A percentile compares a stretch with the other conserved stretches of the same genome.
Conservation (phyloP, 2,797 vertebrate genomes). For the Petrocephalus schoutedeni region DNA sequence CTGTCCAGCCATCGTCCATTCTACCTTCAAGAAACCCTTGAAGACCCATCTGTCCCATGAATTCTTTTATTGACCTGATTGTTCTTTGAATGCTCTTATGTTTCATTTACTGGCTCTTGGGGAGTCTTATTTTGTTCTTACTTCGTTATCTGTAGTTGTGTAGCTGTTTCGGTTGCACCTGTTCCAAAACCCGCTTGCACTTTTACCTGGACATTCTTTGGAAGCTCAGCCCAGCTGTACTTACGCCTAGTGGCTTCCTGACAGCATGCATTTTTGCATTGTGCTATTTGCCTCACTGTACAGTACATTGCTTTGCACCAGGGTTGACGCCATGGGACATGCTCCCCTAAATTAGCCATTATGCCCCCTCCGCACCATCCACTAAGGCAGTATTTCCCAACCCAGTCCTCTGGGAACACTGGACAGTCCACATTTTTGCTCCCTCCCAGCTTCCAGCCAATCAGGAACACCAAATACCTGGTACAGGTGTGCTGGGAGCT, state of each 20-base stretch:
- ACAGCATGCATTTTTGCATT: background rate
- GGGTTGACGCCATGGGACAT: background rate
- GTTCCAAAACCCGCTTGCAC: background rate
- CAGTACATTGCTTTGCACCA: background rate
- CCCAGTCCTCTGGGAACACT: no score
- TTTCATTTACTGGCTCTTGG: no score
- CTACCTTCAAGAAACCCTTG: background rate
- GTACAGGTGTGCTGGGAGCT: no score
- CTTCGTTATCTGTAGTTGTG: background rate
- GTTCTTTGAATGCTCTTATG: background rate
- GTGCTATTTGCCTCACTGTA: background rate
- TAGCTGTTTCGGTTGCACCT: background rate
- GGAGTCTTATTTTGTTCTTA: background rate
- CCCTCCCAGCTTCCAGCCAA: no score
- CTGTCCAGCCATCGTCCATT: background rate
- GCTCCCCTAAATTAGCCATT: background rate
- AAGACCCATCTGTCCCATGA: background rate
- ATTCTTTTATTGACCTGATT: background rate
- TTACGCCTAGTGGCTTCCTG: background rate
- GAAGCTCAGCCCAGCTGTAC: background rate
- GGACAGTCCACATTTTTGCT: no score
- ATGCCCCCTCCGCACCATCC: background rate
- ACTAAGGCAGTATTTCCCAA: background rate
- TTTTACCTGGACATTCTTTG: background rate
- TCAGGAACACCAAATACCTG: no score